Evolutionary conservation across 2,113 vertebrate species (phyloP), one percentile per base, ranked within the genome.

Genomic region (Sclerurus mexicanus): DNA sequence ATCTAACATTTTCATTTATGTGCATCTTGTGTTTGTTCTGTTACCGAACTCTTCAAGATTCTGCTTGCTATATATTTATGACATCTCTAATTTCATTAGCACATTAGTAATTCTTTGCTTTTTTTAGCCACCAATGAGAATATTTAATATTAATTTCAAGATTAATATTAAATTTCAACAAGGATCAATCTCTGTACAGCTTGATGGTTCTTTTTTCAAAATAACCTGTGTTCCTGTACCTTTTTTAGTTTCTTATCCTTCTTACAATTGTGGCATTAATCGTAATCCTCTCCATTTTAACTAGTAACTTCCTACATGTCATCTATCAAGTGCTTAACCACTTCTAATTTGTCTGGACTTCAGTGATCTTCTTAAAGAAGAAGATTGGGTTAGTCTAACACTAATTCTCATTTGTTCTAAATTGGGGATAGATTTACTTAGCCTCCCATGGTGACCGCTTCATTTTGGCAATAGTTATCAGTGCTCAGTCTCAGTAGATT

Each of bases 371-470:
- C 95, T 97, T 94, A 97, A 62, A 97, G 88, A 91, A 94, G 59
- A 90, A 90, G 94, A 95, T 90, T 86, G 93, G 35, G 94, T 95
- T 92, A 86, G 95, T 95, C 92, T 90, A 92, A 72, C 86, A 81
- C 90, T 95, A 95, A 95, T 90, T 96, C 90, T 86, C 22, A 71
- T 95, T 96, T 95, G 73, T 95, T 92, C 91, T 96, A 95, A 91
- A 87, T 56, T 60, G 39, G 94, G 84, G 89, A 20, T 84, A 96
- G 95, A 89, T 93, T 87, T 95, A 56, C 56, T 80, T 87, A n/a
- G 40, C 24, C 21, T 95, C 69, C 62, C 20, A 16, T 64, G 44
- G 60, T 25, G 76, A 60, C 68, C 67, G 52, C 71, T 89, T 90
- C 14, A 9, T 95, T 95, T 81, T 92, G 60, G 52, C 64, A 15